These are phyloP conservation scores for Pseudois nayaur DNA, from an alignment of 2,113 vertebrate species.

Conservation along the genomic window DNA sequence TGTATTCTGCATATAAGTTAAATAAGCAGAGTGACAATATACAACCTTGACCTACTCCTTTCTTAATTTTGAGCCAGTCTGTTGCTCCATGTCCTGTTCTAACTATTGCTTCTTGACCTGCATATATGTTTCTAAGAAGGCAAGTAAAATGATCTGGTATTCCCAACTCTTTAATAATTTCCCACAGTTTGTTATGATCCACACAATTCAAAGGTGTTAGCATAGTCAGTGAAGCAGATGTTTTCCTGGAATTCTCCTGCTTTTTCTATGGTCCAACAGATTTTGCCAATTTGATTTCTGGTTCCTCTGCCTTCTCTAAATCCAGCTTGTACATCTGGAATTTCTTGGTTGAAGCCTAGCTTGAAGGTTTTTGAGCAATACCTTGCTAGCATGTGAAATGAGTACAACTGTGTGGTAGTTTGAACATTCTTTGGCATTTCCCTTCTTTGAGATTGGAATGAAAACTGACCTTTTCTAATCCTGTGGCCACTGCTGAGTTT, in stretches of 20 bases:
- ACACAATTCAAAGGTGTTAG: background rate
- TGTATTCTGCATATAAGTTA: background rate
- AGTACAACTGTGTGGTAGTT: background rate
- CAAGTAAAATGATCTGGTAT: background rate
- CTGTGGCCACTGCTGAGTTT: background rate
- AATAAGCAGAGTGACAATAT: background rate
- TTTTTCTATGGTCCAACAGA: background rate
- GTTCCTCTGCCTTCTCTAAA: background rate
- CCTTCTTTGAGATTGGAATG: background rate
- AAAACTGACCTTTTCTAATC: background rate
- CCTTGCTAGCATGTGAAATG: background rate
- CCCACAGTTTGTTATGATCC: background rate
- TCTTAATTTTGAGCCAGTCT: background rate
- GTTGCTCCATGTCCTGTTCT: accelerated
- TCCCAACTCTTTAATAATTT: background rate
- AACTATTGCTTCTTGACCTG: background rate
- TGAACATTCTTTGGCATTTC: background rate
- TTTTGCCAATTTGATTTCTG: background rate
- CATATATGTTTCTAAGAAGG: background rate
- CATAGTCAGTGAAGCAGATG: background rate
- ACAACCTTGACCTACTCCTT: background rate
- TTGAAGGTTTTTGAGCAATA: background rate
- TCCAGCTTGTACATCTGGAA: background rate
- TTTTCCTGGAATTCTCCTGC: background rate
- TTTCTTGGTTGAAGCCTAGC: background rate